Conservation (phyloP, 2,113 vertebrate genomes). For the Microcebus griseorufus region DNA sequence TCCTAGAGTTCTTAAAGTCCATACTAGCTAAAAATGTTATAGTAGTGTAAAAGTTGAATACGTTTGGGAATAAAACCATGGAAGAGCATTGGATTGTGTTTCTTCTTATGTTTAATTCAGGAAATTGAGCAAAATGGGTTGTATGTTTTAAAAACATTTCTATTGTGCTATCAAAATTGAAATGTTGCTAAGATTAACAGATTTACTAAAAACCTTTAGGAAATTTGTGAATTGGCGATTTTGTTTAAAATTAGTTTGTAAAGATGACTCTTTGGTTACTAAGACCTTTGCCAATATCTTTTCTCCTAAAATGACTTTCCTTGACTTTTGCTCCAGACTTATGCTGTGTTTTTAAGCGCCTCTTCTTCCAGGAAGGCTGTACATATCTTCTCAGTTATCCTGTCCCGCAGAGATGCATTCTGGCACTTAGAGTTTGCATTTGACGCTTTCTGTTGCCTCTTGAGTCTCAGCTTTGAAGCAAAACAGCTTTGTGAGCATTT, state of each 20-base stretch:
- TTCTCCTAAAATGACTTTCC: not conserved
- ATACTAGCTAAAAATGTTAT: not conserved
- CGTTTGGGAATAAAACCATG: not conserved
- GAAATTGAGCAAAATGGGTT: not conserved
- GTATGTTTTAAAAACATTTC: constrained; percentile 18
- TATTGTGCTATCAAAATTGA: not conserved
- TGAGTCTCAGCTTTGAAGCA: not conserved
- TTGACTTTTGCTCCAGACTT: not conserved
- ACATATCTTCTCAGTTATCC: not conserved
- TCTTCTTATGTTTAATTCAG: constrained; percentile 22
- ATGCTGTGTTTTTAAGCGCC: not conserved
- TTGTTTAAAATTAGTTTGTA: not conserved
- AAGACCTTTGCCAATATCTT: not conserved
- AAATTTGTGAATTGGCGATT: not conserved
- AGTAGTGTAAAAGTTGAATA: not conserved
- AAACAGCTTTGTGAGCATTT: not conserved
- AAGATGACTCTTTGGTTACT: not conserved
- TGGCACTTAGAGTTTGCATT: not conserved
- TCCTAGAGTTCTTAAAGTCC: not conserved
- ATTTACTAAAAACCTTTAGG: constrained; percentile 26
- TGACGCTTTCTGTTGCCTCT: not conserved
- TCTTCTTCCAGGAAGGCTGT: not conserved
- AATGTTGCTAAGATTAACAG: not conserved
- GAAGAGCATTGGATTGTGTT: not conserved
- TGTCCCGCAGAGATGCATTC: not conserved